Percentiles rank a stretch among this genome's conserved stretches.
phyloP scores from a whole-genome alignment of 2,888 invertebrate species.

The Lissonota sp. region DNA sequence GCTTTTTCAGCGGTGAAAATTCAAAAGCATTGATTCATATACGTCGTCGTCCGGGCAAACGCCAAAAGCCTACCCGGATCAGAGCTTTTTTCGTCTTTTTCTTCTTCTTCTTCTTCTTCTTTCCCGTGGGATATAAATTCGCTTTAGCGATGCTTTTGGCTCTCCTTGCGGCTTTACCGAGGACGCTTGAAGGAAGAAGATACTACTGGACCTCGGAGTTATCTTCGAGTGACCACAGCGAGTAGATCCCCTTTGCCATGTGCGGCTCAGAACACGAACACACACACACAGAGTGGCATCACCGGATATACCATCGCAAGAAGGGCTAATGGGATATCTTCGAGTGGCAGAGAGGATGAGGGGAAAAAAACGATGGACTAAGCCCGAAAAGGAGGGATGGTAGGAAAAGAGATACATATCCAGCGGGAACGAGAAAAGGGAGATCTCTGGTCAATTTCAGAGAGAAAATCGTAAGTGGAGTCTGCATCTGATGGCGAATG shows the following conservation, averaged over 20 bases:
- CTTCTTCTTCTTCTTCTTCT: constrained; percentile 5
- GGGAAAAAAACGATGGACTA: constrained; percentile 30
- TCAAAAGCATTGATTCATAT: constrained; percentile 46
- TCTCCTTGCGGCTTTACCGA: constrained; percentile 26
- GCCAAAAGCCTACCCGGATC: constrained; percentile 48
- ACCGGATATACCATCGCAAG: constrained; percentile 22
- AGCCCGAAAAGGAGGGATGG: constrained; percentile 52
- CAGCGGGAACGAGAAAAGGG: constrained; percentile 12
- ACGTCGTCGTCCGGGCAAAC: constrained; percentile 35
- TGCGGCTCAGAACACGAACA: constrained; percentile 1
- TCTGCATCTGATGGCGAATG: constrained; percentile 43
- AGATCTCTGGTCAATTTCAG: constrained; percentile 36
- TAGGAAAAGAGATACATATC: constrained; percentile 18
- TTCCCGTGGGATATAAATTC: constrained; percentile 44
- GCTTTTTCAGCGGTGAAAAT: constrained; percentile 30
- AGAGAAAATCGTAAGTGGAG: constrained; percentile 47
- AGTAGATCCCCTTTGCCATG: constrained; percentile 52
- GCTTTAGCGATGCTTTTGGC: constrained; percentile 44
- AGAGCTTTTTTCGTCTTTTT: constrained; percentile 16
- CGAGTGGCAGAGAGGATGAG: constrained; percentile 46
- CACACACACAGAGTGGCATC: constrained; percentile 48
- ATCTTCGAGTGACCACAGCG: constrained; percentile 65
- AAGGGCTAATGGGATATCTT: constrained; percentile 66
- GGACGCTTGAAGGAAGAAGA: constrained; percentile 45
- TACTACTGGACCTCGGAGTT: constrained; percentile 55